Conservation (phyloP, 2,113 vertebrate species). For the Cebidichthys violaceus region DNA sequence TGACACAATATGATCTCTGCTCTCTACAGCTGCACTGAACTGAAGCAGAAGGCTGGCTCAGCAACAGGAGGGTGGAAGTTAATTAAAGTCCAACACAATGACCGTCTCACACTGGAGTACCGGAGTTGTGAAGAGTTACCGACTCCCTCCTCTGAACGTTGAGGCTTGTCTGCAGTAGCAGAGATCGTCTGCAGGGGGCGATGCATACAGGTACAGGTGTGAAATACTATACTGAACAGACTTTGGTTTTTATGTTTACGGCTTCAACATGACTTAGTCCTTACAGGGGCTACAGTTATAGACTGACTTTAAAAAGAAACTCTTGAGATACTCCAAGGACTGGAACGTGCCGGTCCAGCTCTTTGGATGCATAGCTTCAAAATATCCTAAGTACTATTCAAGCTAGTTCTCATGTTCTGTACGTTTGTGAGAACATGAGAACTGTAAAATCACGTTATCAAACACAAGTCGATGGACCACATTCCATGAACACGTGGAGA, state of each 20-base stretch:
- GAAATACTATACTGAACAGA: too few species aligned
- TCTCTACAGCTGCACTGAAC: constrained; percentile 10
- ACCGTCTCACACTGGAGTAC: background rate
- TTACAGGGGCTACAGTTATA: too few species aligned
- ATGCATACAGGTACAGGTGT: constrained; percentile 6
- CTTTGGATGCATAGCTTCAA: background rate
- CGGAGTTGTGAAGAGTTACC: background rate
- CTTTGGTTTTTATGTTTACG: background rate
- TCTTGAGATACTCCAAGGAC: background rate
- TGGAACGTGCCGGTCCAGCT: background rate
- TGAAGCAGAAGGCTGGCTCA: background rate
- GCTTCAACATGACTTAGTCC: background rate
- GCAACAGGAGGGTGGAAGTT: background rate
- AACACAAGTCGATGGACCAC: background rate
- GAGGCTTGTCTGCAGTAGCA: background rate
- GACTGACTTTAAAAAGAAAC: background rate
- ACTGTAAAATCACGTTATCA: background rate
- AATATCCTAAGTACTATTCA: background rate
- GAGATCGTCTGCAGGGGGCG: constrained; percentile 16
- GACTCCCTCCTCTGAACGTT: background rate
- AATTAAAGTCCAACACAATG: background rate
- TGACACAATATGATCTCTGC: constrained; percentile 46
- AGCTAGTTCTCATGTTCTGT: background rate
- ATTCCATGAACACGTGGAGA: too few species aligned
- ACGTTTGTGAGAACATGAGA: background rate